Percentiles rank a stretch among this genome's conserved stretches.
phyloP scores from a whole-genome alignment of 2,113 vertebrate genomes.

The Zeus faber region DNA sequence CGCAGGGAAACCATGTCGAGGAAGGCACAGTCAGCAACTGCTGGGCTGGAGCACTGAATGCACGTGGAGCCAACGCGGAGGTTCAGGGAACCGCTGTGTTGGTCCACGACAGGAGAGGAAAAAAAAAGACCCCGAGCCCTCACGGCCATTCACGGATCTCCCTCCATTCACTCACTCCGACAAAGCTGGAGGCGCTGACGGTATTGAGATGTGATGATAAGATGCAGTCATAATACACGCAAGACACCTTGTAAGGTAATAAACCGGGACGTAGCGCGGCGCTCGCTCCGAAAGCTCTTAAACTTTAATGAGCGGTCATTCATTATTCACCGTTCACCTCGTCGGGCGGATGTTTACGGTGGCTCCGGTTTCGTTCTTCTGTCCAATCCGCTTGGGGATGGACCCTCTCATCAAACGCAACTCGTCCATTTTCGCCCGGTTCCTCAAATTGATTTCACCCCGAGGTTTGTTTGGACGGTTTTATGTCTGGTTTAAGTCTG shows the following conservation, averaged over 20 bases:
- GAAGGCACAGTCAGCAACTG: slow-evolving; percentile 41
- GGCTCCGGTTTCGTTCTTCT: background rate
- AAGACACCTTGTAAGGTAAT: background rate
- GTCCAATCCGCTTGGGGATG: background rate
- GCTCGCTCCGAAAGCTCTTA: background rate
- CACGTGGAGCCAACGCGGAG: background rate
- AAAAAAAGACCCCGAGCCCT: background rate
- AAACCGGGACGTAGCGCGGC: background rate
- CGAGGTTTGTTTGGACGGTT: background rate
- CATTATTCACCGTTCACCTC: slow-evolving; percentile 20
- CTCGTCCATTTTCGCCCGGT: background rate
- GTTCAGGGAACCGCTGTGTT: too few species aligned
- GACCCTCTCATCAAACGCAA: background rate
- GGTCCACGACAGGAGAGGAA: too few species aligned
- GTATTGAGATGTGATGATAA: background rate
- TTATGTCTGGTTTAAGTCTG: too few species aligned
- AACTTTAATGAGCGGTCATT: slow-evolving; percentile 11
- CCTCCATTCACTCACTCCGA: background rate
- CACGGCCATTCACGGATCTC: too few species aligned
- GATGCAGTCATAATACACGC: background rate
- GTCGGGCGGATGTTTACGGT: slow-evolving; percentile 1
- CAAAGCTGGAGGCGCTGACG: background rate
- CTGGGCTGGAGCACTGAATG: background rate
- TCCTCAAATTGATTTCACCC: background rate
- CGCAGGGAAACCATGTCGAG: slow-evolving; percentile 42